A percentile compares a stretch with the other conserved stretches of the same genome.
phyloP scores from a whole-genome alignment of 2,888 invertebrate species.

The Caenorhabditis angaria region DNA sequence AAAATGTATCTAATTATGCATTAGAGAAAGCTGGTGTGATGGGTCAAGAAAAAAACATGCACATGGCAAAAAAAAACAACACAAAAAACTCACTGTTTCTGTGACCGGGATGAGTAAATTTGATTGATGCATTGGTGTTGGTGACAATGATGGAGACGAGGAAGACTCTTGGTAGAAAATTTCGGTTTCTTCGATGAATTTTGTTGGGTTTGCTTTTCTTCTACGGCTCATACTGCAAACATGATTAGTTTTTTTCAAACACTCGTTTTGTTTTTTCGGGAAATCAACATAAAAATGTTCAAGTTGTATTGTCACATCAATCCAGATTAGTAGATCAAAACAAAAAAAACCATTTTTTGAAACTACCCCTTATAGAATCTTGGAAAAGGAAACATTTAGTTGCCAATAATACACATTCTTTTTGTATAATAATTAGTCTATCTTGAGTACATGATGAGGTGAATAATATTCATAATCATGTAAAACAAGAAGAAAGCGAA shows the following conservation, averaged over 20 bases:
- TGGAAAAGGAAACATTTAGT: neutral
- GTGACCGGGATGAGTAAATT: neutral
- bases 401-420: neutral
- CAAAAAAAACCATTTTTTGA: too few relatives aligned
- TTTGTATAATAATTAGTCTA: constrained; percentile 1
- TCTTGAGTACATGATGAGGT: neutral
- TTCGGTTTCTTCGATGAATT: constrained; percentile 43
- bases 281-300: too few relatives aligned
- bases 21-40: constrained; percentile 1
- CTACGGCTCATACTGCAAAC: constrained; percentile 67
- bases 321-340: too few relatives aligned
- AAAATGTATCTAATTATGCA: neutral
- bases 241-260: too few relatives aligned
- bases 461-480: neutral
- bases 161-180: neutral
- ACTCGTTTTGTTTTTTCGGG: too few relatives aligned
- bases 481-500: too few relatives aligned
- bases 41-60: neutral
- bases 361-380: too few relatives aligned
- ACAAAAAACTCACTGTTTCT: neutral
- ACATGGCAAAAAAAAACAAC: neutral
- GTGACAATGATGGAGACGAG: neutral
- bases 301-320: too few relatives aligned
- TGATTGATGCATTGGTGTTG: neutral
- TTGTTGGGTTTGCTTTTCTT: constrained; percentile 63